A percentile compares a stretch with the other conserved stretches of the same genome.
Conservation (phyloP, 2,797 vertebrate genomes). For the Smutsia temminckii region DNA sequence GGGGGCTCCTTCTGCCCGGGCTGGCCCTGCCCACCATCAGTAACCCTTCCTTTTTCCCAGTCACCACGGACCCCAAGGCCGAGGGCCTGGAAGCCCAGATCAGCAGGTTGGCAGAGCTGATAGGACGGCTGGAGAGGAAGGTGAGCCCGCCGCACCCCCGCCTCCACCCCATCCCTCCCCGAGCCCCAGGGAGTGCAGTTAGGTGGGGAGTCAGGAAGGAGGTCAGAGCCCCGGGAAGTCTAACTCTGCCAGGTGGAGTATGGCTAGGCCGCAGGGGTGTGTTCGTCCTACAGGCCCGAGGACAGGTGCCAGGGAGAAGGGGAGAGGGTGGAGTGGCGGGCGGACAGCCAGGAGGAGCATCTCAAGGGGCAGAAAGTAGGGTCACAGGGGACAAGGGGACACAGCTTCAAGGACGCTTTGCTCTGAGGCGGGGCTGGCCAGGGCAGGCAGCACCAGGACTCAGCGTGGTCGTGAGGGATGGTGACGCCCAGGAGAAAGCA, state of each 20-base stretch:
- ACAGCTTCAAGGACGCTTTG: background rate
- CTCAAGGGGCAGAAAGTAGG: background rate
- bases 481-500: accelerated
- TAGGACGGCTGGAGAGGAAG: slow-evolving; percentile 96
- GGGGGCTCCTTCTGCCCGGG: accelerated
- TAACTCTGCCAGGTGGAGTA: too few species aligned
- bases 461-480: accelerated
- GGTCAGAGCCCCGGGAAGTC: background rate
- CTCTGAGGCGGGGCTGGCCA: background rate
- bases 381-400: accelerated
- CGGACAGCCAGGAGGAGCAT: background rate
- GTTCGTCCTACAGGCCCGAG: accelerated
- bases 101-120: slow-evolving; percentile 94
- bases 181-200: too few species aligned
- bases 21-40: accelerated
- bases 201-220: background rate
- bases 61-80: slow-evolving; percentile 89
- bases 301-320: background rate
- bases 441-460: background rate
- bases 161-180: too few species aligned
- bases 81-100: slow-evolving; percentile 95
- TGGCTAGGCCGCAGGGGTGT: too few species aligned
- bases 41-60: slow-evolving; percentile 74
- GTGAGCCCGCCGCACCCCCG: slow-evolving; percentile 76
- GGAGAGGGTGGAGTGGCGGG: background rate